Conservation (phyloP, 35 echinoderm and acorn worm species). For the Ophiothrix spiculata region DNA sequence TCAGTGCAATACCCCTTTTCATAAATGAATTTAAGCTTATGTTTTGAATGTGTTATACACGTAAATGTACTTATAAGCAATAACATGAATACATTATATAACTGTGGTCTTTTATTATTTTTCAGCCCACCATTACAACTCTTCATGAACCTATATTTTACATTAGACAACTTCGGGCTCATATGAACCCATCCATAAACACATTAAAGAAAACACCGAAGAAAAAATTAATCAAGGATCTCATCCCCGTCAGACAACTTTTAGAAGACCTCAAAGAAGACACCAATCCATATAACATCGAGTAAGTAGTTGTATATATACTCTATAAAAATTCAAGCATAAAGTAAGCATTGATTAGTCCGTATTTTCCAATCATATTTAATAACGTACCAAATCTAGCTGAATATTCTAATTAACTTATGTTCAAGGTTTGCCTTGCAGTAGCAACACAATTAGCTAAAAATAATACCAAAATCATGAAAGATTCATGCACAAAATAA, state of each 20-base stretch:
- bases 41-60: too few relatives aligned
- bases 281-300: conserved; percentile 27
- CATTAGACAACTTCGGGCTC: conserved; percentile 37
- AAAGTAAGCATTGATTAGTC: too few relatives aligned
- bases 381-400: too few relatives aligned
- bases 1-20: not conserved
- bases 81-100: not conserved
- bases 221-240: conserved; percentile 48
- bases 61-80: not conserved
- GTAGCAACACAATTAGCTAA: too few relatives aligned
- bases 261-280: conserved; percentile 48
- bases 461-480: too few relatives aligned
- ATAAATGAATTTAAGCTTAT: not conserved
- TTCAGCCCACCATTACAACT: conserved; percentile 8
- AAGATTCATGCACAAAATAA: too few relatives aligned
- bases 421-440: too few relatives aligned
- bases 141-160: conserved; percentile 42
- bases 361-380: too few relatives aligned
- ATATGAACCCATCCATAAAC: conserved; percentile 43
- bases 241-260: conserved; percentile 11
- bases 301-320: conserved; percentile 47
- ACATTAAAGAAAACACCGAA: conserved; percentile 48
- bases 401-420: too few relatives aligned
- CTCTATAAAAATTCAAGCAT: too few relatives aligned
- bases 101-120: not conserved